Conservation (phyloP, 1,140 invertebrate species). For the Magallana angulata region DNA sequence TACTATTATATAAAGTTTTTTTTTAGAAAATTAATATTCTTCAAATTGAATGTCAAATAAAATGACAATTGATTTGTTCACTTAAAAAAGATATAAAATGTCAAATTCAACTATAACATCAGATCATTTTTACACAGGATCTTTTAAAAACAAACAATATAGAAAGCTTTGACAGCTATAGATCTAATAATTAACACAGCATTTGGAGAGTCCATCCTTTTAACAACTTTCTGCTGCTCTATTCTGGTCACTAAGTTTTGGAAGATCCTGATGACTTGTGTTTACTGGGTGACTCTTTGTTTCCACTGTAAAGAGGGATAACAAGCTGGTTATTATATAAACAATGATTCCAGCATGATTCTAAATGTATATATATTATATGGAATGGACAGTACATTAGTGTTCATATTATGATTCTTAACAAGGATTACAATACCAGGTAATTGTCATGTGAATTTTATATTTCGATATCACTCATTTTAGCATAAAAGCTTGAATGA, state of each 20-base stretch:
- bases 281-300: conserved; percentile 50
- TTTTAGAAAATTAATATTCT: too few relatives aligned
- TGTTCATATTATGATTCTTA: neutral
- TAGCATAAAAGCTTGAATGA: neutral
- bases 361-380: neutral
- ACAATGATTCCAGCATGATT: too few relatives aligned
- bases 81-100: too few relatives aligned
- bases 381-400: neutral
- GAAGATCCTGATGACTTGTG: conserved; percentile 37
- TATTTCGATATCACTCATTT: neutral
- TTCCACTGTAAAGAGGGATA: conserved; percentile 38
- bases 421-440: too few relatives aligned
- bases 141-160: too few relatives aligned
- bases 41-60: too few relatives aligned
- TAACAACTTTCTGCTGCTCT: too few relatives aligned
- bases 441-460: neutral
- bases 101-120: too few relatives aligned
- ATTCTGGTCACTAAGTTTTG: neutral
- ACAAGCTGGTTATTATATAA: neutral
- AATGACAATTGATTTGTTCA: neutral
- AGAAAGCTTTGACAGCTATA: too few relatives aligned
- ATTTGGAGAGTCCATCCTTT: too few relatives aligned
- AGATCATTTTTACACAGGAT: too few relatives aligned
- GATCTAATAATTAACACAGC: too few relatives aligned
- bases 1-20: conserved; percentile 85